Conservation (phyloP, 2,888 invertebrate species). For the Beris chalybata region DNA sequence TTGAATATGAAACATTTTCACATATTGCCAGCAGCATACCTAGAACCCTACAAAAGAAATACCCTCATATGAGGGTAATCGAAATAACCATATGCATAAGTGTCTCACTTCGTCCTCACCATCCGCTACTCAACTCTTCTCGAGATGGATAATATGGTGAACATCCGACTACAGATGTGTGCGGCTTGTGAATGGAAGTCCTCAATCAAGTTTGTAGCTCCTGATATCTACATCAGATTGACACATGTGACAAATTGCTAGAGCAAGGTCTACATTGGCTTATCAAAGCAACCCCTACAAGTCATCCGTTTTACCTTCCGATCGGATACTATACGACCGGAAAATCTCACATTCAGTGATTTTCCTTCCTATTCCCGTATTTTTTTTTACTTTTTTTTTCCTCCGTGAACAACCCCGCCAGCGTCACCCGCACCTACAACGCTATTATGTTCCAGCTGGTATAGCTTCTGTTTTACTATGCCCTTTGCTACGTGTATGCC, state of each 20-base stretch:
- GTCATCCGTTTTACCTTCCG: conserved; percentile 32
- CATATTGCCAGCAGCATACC: not conserved
- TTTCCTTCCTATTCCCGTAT: conserved; percentile 19
- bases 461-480: too few relatives aligned
- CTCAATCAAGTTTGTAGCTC: conserved; percentile 31
- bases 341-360: conserved; percentile 29
- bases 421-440: too few relatives aligned
- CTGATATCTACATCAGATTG: conserved; percentile 31
- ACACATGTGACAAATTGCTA: conserved; percentile 33
- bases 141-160: conserved; percentile 5
- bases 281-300: conserved; percentile 25
- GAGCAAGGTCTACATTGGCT: conserved; percentile 27
- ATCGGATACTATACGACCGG: conserved; percentile 15
- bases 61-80: not conserved
- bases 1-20: conserved; percentile 13
- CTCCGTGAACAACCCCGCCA: not conserved
- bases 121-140: not conserved
- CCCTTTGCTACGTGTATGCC: not conserved
- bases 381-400: not conserved
- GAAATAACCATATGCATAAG: too few relatives aligned
- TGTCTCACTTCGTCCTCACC: not conserved
- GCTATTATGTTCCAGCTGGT: too few relatives aligned
- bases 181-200: conserved; percentile 31
- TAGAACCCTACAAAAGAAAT: not conserved
- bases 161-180: conserved; percentile 27